phyloP scores from a whole-genome alignment of 2,113 vertebrate genomes.

The Toxotes jaculatrix region DNA sequence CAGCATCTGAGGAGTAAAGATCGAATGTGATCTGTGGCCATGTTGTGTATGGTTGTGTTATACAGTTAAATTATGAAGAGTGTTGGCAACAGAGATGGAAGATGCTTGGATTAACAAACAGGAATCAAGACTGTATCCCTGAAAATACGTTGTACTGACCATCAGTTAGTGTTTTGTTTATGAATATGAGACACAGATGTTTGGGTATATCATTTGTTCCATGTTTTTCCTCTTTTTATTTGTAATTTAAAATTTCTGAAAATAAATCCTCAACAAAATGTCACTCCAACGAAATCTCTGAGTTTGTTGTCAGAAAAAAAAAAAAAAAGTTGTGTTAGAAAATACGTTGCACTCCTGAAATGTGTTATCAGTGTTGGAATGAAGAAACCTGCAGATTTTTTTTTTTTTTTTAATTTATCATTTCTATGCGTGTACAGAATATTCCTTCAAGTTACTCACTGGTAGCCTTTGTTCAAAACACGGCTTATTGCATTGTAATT shows the following conservation, averaged over 20 bases:
- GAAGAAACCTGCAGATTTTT: neutral
- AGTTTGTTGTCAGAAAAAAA: neutral
- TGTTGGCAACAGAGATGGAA: neutral
- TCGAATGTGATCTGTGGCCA: neutral
- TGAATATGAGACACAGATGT: neutral
- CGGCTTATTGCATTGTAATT: neutral
- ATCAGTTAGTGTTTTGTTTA: slow-evolving; percentile 3
- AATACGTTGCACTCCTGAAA: neutral
- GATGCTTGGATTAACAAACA: slow-evolving; percentile 4
- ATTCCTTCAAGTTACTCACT: neutral
- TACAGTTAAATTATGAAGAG: neutral
- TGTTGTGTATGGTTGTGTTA: neutral
- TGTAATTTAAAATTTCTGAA: slow-evolving; percentile 72
- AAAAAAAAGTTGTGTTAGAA: no score
- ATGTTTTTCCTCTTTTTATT: slow-evolving; percentile 55
- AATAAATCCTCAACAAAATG: slow-evolving; percentile 54
- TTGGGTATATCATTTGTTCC: slow-evolving; percentile 21
- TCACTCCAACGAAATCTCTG: neutral
- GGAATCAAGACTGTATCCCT: slow-evolving; percentile 10
- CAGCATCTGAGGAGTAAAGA: neutral
- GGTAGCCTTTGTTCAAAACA: neutral
- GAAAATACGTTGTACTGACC: neutral
- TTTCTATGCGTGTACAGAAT: neutral
- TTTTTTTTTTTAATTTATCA: neutral
- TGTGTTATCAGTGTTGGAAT: neutral